Conservation (phyloP, 2,113 vertebrate species). For the Paratilapia polleni region DNA sequence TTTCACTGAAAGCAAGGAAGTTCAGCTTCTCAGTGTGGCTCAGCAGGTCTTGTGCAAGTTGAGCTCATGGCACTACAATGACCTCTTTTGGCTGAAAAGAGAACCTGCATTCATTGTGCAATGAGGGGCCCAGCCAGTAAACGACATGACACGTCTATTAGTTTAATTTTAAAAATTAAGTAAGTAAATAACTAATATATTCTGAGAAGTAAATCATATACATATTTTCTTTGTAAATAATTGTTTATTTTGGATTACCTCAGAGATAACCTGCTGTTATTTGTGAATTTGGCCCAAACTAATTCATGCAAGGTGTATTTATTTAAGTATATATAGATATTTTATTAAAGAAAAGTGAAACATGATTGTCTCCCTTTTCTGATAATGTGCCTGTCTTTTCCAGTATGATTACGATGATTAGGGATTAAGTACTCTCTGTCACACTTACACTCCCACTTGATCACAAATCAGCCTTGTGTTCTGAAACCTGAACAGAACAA, state of each 20-base stretch:
- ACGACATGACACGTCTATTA: background rate
- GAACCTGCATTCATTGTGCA: background rate
- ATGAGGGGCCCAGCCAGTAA: background rate
- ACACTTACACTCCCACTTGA: constrained; percentile 9
- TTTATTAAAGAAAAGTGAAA: background rate
- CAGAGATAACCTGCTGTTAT: background rate
- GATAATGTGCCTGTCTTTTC: background rate
- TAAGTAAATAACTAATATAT: background rate
- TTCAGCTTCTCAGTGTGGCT: too few species aligned
- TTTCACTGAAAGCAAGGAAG: background rate
- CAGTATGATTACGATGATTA: background rate
- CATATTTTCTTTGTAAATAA: background rate
- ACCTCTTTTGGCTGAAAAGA: constrained; percentile 63
- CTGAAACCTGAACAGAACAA: background rate
- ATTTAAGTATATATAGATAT: background rate
- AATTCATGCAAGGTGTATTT: background rate
- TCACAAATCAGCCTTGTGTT: background rate
- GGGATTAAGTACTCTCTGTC: background rate
- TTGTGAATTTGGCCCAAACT: background rate
- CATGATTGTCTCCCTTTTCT: background rate
- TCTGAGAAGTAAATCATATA: background rate
- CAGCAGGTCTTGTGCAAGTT: background rate
- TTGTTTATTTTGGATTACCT: background rate
- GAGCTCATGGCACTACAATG: constrained; percentile 31
- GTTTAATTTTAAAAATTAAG: background rate